These are phyloP conservation scores for Larimichthys polyactis DNA, from an alignment of 2,113 vertebrate species.

Conservation along the genomic window DNA sequence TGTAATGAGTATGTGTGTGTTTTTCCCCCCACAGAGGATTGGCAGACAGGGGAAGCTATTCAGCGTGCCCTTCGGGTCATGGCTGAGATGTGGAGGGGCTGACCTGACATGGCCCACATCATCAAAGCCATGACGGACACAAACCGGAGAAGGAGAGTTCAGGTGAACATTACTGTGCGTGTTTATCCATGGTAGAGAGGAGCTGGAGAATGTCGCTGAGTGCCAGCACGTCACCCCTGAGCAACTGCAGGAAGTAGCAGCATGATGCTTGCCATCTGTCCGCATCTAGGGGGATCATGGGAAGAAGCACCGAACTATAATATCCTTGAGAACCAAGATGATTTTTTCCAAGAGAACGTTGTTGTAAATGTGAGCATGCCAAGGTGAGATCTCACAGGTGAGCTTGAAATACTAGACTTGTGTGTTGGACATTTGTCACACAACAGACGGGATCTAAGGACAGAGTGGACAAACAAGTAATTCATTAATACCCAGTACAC, in stretches of 20 bases:
- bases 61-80: constrained; percentile 63
- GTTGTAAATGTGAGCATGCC: constrained; percentile 54
- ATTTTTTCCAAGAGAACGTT: constrained; percentile 8
- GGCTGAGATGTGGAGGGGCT: constrained; percentile 44
- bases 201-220: constrained; percentile 52
- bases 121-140: constrained; percentile 63
- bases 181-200: constrained; percentile 43
- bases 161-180: constrained; percentile 57
- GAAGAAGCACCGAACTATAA: constrained; percentile 7
- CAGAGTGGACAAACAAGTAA: neutral
- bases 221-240: constrained; percentile 65
- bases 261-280: constrained; percentile 66
- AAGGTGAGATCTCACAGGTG: constrained; percentile 58
- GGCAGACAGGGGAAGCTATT: constrained; percentile 75
- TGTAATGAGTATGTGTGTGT: constrained; percentile 62
- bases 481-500: neutral
- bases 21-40: constrained; percentile 51
- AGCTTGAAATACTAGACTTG: constrained; percentile 64
- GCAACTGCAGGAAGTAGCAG: constrained; percentile 50
- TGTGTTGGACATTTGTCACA: constrained; percentile 58
- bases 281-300: constrained; percentile 28
- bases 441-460: constrained; percentile 32
- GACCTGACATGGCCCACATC: constrained; percentile 59
- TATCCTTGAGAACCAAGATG: constrained; percentile 20
- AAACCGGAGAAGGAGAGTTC: constrained; percentile 50